These are phyloP conservation scores for Caenorhabditis drosophilae DNA, from an alignment of 2,888 invertebrate species.

Conservation along the genomic window DNA sequence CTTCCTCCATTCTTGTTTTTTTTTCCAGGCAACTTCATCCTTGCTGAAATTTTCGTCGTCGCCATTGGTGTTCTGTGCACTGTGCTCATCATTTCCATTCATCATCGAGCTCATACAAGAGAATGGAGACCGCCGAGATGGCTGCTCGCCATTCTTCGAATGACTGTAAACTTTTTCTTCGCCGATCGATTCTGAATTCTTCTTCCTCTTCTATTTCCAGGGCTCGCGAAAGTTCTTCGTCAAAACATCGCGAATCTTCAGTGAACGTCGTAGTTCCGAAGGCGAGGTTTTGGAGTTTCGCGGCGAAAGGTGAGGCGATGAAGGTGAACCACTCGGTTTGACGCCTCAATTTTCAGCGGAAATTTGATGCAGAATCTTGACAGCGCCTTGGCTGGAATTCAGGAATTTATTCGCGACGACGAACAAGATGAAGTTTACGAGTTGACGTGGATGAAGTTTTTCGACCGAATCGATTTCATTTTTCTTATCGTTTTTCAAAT, in stretches of 20 bases:
- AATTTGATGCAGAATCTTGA: conserved; percentile 21
- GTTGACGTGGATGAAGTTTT: conserved; percentile 44
- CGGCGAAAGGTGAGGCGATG: conserved; percentile 17
- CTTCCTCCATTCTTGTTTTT: background rate
- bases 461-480: conserved; percentile 48
- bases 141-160: conserved; percentile 31
- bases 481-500: conserved; percentile 46
- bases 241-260: conserved; percentile 25
- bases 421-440: conserved; percentile 40
- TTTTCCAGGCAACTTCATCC: conserved; percentile 54
- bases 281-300: conserved; percentile 15
- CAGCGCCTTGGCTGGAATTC: conserved; percentile 14
- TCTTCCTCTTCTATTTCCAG: background rate
- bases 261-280: conserved; percentile 5
- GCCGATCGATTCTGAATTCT: background rate
- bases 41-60: conserved; percentile 56
- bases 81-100: conserved; percentile 39
- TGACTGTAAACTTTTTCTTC: conserved; percentile 9
- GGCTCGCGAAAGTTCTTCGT: conserved; percentile 23
- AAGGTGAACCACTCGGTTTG: background rate
- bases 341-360: conserved; percentile 13
- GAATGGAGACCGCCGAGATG: conserved; percentile 39
- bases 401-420: conserved; percentile 37
- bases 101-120: conserved; percentile 46
- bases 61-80: conserved; percentile 50